Base-by-base conservation (phyloP, 2,113 vertebrate genomes). In the Orcinus orca region DNA sequence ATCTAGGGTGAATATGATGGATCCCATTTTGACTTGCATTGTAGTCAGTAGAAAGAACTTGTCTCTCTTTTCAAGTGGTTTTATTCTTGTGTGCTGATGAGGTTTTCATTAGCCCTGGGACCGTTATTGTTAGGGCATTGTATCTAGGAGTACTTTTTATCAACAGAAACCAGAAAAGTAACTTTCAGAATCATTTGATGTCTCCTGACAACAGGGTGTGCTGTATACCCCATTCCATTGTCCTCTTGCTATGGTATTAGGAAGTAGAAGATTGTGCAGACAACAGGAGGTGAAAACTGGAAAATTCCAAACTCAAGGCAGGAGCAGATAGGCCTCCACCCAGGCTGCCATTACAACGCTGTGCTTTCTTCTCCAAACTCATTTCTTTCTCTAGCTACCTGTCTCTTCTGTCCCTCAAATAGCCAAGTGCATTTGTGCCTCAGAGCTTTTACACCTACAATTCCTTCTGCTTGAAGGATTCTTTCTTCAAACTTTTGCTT, bases 21-120 rank as follows among this genome's bases (percentile, higher is more conserved):
- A 90, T 87, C 65, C 95, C 4, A n/a, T 41, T 92, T 96, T 96
- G 65, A 81, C 50, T 94, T 95, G 20, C n/a, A 14, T 71, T 83
- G 1, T 86, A 73, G 33, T 82, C 33, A 76, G 23, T 88, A 68
- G 63, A 86, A 92, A 86, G 67, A 76, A 50, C 44, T 95, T 76
- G 6, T 53, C 36, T 85, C 91, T 88, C 83, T 92, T 97, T 88
- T 60, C 5, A 65, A 6, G 33, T 88, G 41, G 6, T 92, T 90
- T 87, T 88, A 79, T 96, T 90, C 62, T 95, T 88, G 14, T 93
- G 41, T 94, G 21, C 55, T 60, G 33, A 47, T 36, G 58, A 94
- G 53, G 9, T 89, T 73, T 97, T 50, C 50, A 47, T 74, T 85
- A 31, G 6, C 50, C 13, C 25, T 86, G 58, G 47, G 41, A 53